Conservation (phyloP, 2,113 vertebrate genomes). For the Paradisaea rubra region DNA sequence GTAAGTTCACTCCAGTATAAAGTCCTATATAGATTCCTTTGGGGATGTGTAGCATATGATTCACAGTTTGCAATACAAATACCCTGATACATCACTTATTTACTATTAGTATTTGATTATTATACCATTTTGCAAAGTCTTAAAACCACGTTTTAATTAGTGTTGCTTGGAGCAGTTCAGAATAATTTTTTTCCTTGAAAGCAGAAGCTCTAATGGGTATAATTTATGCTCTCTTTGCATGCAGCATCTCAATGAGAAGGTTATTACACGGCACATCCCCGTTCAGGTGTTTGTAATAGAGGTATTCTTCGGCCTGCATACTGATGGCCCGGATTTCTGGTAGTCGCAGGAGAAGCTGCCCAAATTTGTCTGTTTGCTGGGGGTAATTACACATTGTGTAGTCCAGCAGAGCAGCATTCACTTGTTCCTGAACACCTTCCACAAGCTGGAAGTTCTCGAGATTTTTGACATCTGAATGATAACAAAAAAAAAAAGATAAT, state of each 20-base stretch:
- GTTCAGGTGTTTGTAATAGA: constrained; percentile 98
- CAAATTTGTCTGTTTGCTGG: constrained; percentile 96
- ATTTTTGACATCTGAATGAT: constrained; percentile 89
- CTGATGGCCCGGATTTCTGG: constrained; percentile 97
- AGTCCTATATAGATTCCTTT: constrained; percentile 61
- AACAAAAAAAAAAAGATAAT: not conserved
- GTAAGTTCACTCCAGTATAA: constrained; percentile 19
- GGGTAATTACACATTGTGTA: constrained; percentile 97
- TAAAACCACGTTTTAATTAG: constrained; percentile 63
- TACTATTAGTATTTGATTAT: constrained; percentile 77
- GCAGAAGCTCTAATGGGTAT: constrained; percentile 46
- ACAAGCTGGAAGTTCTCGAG: constrained; percentile 97
- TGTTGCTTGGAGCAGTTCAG: constrained; percentile 70
- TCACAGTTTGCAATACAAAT: constrained; percentile 82
- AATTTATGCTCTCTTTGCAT: constrained; percentile 91
- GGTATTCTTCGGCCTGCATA: constrained; percentile 97
- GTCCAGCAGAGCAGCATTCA: constrained; percentile 93
- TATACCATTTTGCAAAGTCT: constrained; percentile 66
- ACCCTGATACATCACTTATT: constrained; percentile 80
- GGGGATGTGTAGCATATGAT: constrained; percentile 69
- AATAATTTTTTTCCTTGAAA: constrained; percentile 57
- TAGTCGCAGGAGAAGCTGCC: constrained; percentile 91
- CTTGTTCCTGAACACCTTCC: constrained; percentile 96
- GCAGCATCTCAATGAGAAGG: constrained; percentile 98
- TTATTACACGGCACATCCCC: constrained; percentile 99